Evolutionary conservation across 2,797 vertebrate genomes (phyloP).

Genomic region (Xenops minutus): DNA sequence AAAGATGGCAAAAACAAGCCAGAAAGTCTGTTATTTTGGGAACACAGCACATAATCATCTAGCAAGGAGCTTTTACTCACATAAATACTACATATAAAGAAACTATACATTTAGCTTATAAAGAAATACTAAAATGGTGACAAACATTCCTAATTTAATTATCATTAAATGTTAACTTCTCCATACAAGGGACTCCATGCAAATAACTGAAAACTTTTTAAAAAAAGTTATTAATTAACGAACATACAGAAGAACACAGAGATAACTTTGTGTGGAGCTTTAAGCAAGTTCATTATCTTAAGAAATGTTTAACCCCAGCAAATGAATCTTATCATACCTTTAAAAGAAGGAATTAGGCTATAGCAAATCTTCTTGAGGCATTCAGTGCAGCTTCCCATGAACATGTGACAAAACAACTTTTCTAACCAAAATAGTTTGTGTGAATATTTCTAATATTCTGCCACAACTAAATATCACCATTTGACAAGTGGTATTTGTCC

Average conservation of each 20-base stretch:
- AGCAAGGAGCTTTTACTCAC: neutral
- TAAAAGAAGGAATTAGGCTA: neutral
- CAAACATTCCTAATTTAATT: neutral
- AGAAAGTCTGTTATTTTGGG: neutral
- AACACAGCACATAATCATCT: neutral
- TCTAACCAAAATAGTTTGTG: neutral
- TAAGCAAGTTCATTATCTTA: conserved; percentile 33
- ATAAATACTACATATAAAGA: neutral
- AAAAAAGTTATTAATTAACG: conserved; percentile 59
- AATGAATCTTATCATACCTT: conserved; percentile 19
- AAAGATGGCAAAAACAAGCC: neutral
- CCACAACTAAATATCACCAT: neutral
- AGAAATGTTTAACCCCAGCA: conserved; percentile 55
- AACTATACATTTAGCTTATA: neutral
- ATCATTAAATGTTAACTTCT: conserved; percentile 54
- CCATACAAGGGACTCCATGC: neutral
- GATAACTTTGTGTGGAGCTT: conserved; percentile 61
- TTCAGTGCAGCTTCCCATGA: neutral
- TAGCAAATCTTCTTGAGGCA: neutral
- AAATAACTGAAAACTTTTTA: neutral
- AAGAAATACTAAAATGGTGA: neutral
- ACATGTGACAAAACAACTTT: neutral
- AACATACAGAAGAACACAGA: conserved; percentile 14
- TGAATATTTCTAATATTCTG: neutral
- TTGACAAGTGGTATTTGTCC: neutral